Evolutionary conservation across 2,797 vertebrate species (phyloP).

Genomic region (Nothura maculosa): DNA sequence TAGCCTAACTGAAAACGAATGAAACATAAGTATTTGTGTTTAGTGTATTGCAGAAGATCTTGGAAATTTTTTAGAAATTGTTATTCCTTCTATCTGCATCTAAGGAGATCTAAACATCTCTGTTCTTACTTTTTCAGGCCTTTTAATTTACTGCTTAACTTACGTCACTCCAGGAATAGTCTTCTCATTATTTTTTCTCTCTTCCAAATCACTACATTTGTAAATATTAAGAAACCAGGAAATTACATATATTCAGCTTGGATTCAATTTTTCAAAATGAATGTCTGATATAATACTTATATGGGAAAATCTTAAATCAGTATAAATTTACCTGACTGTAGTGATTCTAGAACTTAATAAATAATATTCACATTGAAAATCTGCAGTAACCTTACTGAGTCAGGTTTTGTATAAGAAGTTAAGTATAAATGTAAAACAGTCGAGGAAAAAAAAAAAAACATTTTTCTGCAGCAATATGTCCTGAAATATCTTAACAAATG

Average conservation of each 20-base stretch:
- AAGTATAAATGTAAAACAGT: neutral
- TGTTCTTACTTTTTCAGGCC: neutral
- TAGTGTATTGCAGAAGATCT: neutral
- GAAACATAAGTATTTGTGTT: neutral
- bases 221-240: neutral
- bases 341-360: neutral
- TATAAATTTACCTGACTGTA: neutral
- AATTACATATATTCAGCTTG: neutral
- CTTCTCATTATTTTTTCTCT: neutral
- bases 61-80: neutral
- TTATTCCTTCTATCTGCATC: fast-evolving
- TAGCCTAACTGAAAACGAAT: neutral
- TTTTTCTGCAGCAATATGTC: neutral
- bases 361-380: neutral
- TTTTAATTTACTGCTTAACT: neutral
- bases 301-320: neutral
- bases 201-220: neutral
- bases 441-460: neutral
- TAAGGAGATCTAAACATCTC: neutral
- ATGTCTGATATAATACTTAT: neutral
- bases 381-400: neutral
- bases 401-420: neutral
- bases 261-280: neutral
- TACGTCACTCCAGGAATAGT: neutral
- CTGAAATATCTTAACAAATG: constrained; percentile 27